These are phyloP conservation scores for Pachycephala philippinensis DNA, from an alignment of 2,113 vertebrate genomes.

Conservation along the genomic window DNA sequence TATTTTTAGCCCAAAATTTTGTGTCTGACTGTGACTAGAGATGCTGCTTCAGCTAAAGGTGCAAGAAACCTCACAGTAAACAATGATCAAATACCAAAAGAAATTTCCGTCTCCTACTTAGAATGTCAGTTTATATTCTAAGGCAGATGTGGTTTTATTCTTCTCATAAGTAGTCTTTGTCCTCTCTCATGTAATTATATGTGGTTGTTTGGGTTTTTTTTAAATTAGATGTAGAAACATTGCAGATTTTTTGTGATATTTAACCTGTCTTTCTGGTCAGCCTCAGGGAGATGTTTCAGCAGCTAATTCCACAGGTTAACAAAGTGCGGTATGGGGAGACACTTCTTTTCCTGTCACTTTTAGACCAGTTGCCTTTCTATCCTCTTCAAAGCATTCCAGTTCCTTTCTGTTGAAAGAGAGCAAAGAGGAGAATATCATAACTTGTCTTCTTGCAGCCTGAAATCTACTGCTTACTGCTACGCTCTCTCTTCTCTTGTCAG, in stretches of 20 bases:
- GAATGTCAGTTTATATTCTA: background rate
- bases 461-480: background rate
- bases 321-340: background rate
- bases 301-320: background rate
- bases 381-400: background rate
- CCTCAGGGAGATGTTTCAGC: background rate
- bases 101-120: background rate
- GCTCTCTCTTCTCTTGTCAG: background rate
- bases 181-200: background rate
- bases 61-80: background rate
- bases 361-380: background rate
- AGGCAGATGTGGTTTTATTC: background rate
- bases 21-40: background rate
- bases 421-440: background rate
- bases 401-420: background rate
- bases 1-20: background rate
- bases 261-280: background rate
- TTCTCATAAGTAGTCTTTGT: background rate
- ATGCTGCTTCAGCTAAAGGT: background rate
- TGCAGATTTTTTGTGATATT: background rate
- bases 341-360: background rate
- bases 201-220: background rate
- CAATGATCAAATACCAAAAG: background rate
- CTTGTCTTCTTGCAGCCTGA: background rate
- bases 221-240: background rate